phyloP scores from a whole-genome alignment of 1,140 invertebrate genomes.

The Heterodera carotae region DNA sequence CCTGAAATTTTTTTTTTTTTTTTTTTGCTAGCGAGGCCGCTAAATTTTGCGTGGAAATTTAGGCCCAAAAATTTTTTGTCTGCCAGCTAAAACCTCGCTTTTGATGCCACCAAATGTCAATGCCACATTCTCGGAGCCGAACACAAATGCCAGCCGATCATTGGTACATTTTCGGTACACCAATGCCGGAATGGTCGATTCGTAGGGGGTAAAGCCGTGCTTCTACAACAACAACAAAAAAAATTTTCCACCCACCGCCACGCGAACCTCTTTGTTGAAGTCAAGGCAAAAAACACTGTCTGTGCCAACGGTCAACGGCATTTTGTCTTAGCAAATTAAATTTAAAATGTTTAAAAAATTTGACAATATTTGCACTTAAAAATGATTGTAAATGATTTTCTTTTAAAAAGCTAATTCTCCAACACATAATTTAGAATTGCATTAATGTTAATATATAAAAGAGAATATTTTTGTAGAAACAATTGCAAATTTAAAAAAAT shows the following conservation, averaged over 20 bases:
- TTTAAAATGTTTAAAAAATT: not conserved
- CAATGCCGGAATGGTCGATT: conserved; percentile 50
- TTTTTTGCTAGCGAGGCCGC: too few species aligned
- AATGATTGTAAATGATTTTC: too few species aligned
- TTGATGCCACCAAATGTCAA: conserved; percentile 51
- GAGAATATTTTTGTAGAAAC: too few species aligned
- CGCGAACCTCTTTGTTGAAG: conserved; percentile 31
- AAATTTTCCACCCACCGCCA: not conserved
- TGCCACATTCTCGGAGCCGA: conserved; percentile 58
- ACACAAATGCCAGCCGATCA: conserved; percentile 57
- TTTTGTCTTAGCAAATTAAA: conserved; percentile 6
- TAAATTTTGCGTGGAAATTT: too few species aligned
- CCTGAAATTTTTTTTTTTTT: conserved; percentile 22
- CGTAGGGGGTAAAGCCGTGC: conserved; percentile 51
- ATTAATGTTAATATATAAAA: too few species aligned
- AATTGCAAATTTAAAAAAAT: too few species aligned
- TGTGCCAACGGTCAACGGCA: conserved; percentile 31
- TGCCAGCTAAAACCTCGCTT: too few species aligned
- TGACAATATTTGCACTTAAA: too few species aligned
- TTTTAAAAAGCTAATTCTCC: too few species aligned
- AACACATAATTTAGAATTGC: too few species aligned
- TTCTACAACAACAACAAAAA: conserved; percentile 24
- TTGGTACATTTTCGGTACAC: conserved; percentile 44
- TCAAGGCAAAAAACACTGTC: conserved; percentile 36
- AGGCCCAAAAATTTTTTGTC: too few species aligned